Evolutionary conservation across 2,888 invertebrate species (phyloP).

Genomic region (Incurvaria masculella): DNA sequence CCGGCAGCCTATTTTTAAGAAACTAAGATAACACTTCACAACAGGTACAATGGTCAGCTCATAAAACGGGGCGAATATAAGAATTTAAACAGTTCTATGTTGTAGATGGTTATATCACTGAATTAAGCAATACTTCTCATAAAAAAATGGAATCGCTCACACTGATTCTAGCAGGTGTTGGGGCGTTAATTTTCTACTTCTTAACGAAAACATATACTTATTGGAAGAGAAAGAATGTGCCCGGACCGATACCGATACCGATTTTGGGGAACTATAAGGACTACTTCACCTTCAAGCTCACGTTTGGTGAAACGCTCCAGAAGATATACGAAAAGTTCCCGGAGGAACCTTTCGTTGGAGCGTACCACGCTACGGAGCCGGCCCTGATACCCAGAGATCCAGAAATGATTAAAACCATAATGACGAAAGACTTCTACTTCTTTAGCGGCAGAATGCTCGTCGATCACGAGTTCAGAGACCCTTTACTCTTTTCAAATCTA

Average conservation of each 20-base stretch:
- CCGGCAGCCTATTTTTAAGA: no score
- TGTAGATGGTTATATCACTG: no score
- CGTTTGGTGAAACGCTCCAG: conserved; percentile 19
- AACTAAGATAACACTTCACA: no score
- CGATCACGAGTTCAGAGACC: conserved; percentile 16
- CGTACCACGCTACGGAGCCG: conserved; percentile 33
- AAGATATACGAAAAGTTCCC: conserved; percentile 28
- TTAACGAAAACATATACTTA: conserved; percentile 23
- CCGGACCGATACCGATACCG: conserved; percentile 21
- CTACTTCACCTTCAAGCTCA: conserved; percentile 24
- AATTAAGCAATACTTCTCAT: no score
- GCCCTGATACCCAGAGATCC: conserved; percentile 32
- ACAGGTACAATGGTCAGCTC: no score
- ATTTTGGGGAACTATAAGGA: conserved; percentile 32
- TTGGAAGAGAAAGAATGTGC: conserved; percentile 30
- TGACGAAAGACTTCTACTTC: conserved; percentile 34
- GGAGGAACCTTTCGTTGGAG: conserved; percentile 28
- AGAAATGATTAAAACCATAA: conserved; percentile 27
- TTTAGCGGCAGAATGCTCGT: conserved; percentile 31
- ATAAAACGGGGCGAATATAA: no score
- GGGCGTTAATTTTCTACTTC: background rate
- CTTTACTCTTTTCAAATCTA: conserved; percentile 13
- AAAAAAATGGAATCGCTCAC: no score
- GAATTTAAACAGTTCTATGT: no score
- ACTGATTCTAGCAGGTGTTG: no score